Evolutionary conservation across 2,888 invertebrate genomes (phyloP), one percentile per base, ranked within the genome.

Genomic region (Andrena praecox): DNA sequence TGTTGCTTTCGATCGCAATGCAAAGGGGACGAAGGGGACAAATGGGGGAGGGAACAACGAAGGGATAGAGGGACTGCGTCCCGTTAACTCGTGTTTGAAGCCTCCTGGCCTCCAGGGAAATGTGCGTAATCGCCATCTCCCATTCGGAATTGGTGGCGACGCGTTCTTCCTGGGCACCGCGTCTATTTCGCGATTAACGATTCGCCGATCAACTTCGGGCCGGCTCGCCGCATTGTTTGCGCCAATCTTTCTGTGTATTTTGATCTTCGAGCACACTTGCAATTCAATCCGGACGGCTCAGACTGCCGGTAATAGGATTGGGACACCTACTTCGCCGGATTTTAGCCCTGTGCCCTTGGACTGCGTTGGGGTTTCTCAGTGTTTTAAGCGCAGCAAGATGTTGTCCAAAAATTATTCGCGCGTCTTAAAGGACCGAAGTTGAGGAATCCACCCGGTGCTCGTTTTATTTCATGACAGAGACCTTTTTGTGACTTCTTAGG

Each of bases 81-180:
- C 20, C 85, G 89, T 89, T 87, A 80, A 81, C 81, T 88, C 68
- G 77, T 62, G 84, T 90, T 91, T 89, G 87, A 88, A 90, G 89
- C 87, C 86, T 80, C 56, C 24, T 67, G 78, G 80, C 73, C 93
- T 87, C 93, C 60, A 76, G 93, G 93, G 93, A 93, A 93, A 93
- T 93, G 93, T 91, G 91, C 91, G 91, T 93, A 93, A 93, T 93
- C 93, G 93, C 83, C 87, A 83, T 83, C 78, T 91, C 87, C 91
- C 88, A 88, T 90, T 91, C 91, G 88, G 85, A 82, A 88, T 85
- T 85, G 86, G 77, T 84, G 82, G 84, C 87, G 82, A 86, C 79
- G 86, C 82, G 85, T 91, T 90, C 91, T 90, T 88, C 80, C 86
- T 80, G 80, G 73, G 64, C 60, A 80, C 79, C 66, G 48, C 62